Conservation (phyloP, 2,888 invertebrate species). For the Drosophila borborema region DNA sequence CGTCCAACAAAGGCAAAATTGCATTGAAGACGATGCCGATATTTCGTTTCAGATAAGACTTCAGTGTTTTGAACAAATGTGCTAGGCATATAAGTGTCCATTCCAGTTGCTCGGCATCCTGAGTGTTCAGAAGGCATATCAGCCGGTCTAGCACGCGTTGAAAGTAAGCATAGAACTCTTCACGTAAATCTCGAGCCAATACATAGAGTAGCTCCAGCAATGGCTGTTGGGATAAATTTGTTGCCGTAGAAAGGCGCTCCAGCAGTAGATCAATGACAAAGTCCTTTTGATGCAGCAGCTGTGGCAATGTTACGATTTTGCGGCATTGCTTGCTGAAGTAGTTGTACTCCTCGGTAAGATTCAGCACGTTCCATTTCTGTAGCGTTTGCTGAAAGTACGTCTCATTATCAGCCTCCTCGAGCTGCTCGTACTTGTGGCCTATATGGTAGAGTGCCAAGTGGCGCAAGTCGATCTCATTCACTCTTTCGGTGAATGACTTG, state of each 20-base stretch:
- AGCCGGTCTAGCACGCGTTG: slow-evolving; percentile 90
- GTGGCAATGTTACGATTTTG: slow-evolving; percentile 92
- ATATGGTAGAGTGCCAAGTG: slow-evolving; percentile 94
- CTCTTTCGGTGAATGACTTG: slow-evolving; percentile 94
- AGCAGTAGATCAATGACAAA: slow-evolving; percentile 90
- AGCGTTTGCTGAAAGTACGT: slow-evolving; percentile 93
- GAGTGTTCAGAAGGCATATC: slow-evolving; percentile 89
- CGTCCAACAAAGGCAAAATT: slow-evolving; percentile 91
- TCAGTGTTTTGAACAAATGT: slow-evolving; percentile 95
- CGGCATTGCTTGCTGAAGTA: slow-evolving; percentile 91
- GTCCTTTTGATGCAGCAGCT: slow-evolving; percentile 92
- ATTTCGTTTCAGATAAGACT: slow-evolving; percentile 93
- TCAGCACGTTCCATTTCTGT: slow-evolving; percentile 95
- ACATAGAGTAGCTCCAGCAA: slow-evolving; percentile 94
- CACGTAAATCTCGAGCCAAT: slow-evolving; percentile 93
- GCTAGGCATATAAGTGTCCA: slow-evolving; percentile 94
- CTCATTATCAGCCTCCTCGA: slow-evolving; percentile 87
- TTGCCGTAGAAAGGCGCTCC: slow-evolving; percentile 90
- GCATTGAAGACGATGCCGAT: slow-evolving; percentile 90
- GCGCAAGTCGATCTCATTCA: slow-evolving; percentile 92
- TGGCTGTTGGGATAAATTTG: slow-evolving; percentile 91
- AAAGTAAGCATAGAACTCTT: slow-evolving; percentile 95
- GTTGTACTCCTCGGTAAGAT: slow-evolving; percentile 93
- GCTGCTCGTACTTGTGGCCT: slow-evolving; percentile 90
- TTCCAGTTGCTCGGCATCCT: slow-evolving; percentile 94